These are phyloP conservation scores for Rhinogobius similis DNA, from an alignment of 2,113 vertebrate genomes.

Conservation along the genomic window DNA sequence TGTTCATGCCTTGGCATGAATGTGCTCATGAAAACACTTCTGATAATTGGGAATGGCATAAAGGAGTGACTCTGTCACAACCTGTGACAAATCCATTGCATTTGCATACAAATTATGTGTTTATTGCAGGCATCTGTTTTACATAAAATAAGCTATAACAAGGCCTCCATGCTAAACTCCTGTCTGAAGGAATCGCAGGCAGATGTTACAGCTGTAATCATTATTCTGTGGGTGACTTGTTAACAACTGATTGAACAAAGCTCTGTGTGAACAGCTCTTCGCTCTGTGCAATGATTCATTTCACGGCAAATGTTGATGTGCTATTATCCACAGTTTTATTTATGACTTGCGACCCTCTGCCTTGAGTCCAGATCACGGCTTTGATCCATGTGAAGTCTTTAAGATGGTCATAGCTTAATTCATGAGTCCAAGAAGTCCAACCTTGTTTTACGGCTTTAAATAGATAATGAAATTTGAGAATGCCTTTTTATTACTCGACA, in stretches of 20 bases:
- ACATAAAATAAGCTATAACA: not conserved
- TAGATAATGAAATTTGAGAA: not conserved
- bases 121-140: conserved; percentile 1
- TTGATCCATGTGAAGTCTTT: conserved; percentile 18
- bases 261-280: conserved; percentile 27
- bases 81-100: conserved; percentile 4
- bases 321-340: conserved; percentile 16
- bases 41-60: conserved; percentile 2
- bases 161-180: not conserved
- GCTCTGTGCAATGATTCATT: conserved; percentile 27
- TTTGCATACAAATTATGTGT: conserved; percentile 9
- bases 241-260: conserved; percentile 36
- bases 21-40: conserved; percentile 7
- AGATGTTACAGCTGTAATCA: conserved; percentile 31
- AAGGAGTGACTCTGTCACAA: conserved; percentile 8
- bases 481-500: no score
- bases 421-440: not conserved
- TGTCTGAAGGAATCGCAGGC: conserved; percentile 18
- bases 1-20: not conserved
- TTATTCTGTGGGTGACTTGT: conserved; percentile 43
- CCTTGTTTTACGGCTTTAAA: conserved; percentile 24
- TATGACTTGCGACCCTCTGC: conserved; percentile 3
- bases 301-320: conserved; percentile 29
- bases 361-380: conserved; percentile 16
- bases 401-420: not conserved